Conservation (phyloP, 2,888 invertebrate genomes). For the Prenolepis imparis region DNA sequence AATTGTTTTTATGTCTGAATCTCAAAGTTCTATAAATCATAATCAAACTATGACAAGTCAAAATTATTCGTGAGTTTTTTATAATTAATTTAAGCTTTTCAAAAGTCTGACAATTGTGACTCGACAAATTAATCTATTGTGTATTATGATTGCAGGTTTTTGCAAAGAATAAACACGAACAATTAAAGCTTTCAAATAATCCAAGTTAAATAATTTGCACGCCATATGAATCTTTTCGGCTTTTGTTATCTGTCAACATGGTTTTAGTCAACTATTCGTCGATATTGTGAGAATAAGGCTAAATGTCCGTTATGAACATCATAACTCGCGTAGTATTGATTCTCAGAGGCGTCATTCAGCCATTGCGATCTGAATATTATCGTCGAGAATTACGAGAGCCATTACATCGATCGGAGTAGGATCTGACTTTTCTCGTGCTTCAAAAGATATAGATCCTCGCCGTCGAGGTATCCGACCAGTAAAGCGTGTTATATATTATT, state of each 20-base stretch:
- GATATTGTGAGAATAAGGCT: constrained; percentile 7
- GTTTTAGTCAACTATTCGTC: constrained; percentile 5
- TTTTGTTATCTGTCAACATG: not conserved
- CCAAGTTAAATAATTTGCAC: constrained; percentile 14
- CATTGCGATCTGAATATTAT: constrained; percentile 68
- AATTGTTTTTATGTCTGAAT: not conserved
- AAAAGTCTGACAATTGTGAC: not conserved
- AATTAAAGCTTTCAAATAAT: constrained; percentile 26
- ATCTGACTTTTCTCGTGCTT: constrained; percentile 63
- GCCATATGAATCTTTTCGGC: too few relatives aligned
- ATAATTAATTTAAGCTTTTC: not conserved
- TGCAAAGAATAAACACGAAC: not conserved
- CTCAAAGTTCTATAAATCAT: not conserved
- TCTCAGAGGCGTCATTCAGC: constrained; percentile 63
- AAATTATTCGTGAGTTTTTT: not conserved
- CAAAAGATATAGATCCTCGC: constrained; percentile 62
- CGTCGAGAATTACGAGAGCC: constrained; percentile 82
- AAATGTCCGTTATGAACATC: constrained; percentile 63
- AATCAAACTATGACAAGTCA: too few relatives aligned
- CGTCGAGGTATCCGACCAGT: not conserved
- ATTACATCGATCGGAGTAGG: constrained; percentile 80
- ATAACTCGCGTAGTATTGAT: constrained; percentile 77
- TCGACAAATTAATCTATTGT: not conserved
- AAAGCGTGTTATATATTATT: not conserved
- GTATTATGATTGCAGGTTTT: not conserved